Percentiles rank a stretch among this genome's conserved stretches.
phyloP scores from a whole-genome alignment of 2,797 vertebrate species.

The Poeciliopsis gracilis region DNA sequence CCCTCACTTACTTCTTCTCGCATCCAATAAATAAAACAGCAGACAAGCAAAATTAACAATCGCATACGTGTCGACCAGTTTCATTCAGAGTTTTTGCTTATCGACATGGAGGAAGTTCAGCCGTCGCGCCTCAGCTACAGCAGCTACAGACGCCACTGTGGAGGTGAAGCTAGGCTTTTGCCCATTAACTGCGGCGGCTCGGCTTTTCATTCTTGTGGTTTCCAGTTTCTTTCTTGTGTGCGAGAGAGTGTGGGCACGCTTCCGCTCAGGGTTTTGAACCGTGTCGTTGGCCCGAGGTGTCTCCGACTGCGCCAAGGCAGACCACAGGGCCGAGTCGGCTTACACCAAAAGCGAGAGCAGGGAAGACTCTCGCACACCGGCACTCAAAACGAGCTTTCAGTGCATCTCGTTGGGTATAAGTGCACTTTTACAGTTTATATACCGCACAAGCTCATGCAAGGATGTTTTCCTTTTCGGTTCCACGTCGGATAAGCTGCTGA shows the following conservation, averaged over 20 bases:
- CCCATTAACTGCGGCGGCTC: conserved; percentile 57
- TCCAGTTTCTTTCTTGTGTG: conserved; percentile 70
- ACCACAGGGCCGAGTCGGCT: conserved; percentile 71
- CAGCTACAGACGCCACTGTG: conserved; percentile 49
- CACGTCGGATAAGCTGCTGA: conserved; percentile 19
- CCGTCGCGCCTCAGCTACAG: conserved; percentile 36
- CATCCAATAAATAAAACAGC: conserved; percentile 70
- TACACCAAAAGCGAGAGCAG: conserved; percentile 68
- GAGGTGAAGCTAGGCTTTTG: conserved; percentile 49
- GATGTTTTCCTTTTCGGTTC: conserved; percentile 22
- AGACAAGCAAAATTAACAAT: conserved; percentile 46
- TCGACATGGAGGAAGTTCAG: conserved; percentile 8
- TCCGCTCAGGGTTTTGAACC: conserved; percentile 61
- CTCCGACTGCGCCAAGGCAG: conserved; percentile 62
- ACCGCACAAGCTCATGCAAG: not conserved
- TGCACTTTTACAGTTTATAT: conserved; percentile 17
- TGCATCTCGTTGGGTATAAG: conserved; percentile 14
- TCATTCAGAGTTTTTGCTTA: not conserved
- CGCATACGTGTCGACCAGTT: conserved; percentile 15
- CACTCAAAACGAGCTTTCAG: conserved; percentile 9
- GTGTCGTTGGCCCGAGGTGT: conserved; percentile 68
- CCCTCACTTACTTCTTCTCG: conserved; percentile 51
- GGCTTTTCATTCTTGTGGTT: conserved; percentile 72
- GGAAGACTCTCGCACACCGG: conserved; percentile 1
- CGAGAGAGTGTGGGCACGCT: conserved; percentile 60